Conservation (phyloP, 1,140 invertebrate genomes). For the Bombus affinis region DNA sequence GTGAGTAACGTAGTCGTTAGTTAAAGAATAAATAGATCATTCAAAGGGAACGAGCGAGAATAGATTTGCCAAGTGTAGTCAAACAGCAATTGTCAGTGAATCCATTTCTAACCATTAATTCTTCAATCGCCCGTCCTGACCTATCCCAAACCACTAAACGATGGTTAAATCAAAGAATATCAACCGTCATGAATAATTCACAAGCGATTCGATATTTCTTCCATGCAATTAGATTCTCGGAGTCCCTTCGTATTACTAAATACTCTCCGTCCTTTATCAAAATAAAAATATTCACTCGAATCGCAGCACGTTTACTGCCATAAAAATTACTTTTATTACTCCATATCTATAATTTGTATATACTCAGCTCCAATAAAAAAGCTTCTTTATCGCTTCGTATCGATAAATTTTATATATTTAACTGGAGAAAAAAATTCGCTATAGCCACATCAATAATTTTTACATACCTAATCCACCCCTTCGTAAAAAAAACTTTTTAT, state of each 20-base stretch:
- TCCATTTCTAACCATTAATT: not conserved
- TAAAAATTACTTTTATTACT: no score
- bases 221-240: not conserved
- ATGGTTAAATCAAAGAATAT: slow-evolving; percentile 15
- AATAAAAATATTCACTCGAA: not conserved
- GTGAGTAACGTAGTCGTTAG: not conserved
- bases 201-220: not conserved
- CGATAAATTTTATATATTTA: no score
- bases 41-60: not conserved
- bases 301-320: no score
- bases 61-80: not conserved
- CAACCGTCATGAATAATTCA: slow-evolving; percentile 7
- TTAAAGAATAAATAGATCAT: slow-evolving; percentile 8
- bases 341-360: no score
- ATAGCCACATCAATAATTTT: no score
- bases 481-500: no score
- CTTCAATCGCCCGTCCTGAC: not conserved
- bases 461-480: no score
- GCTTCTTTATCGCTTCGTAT: no score
- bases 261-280: not conserved
- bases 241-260: not conserved
- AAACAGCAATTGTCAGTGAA: not conserved
- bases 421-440: no score
- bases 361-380: no score
- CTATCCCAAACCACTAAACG: not conserved